Evolutionary conservation across 2,113 vertebrate genomes (phyloP), one percentile per base, ranked within the genome.

Genomic region (Acanthochromis polyacanthus): DNA sequence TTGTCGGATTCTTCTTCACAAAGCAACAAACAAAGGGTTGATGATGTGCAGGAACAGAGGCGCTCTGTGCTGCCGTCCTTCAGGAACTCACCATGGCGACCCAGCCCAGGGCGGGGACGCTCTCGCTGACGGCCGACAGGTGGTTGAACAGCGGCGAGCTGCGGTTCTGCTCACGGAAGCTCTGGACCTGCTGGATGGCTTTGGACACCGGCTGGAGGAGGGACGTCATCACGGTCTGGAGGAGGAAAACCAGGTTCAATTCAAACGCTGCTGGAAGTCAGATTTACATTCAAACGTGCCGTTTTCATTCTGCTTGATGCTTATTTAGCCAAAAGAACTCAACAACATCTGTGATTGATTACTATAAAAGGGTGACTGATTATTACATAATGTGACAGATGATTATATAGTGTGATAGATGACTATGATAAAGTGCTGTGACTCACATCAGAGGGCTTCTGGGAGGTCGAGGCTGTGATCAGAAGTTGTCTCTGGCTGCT

Each of bases 51-150:
- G 32, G 17, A 82, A 92, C 88, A 91, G 75, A 66, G 78, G n/a
- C 12, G 48, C 72, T 87, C 73, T 90, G 88, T 25, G 9, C n/a
- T 28, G 52, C n/a, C n/a, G n/a, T n/a, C n/a, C n/a, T n/a, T n/a
- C n/a, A 64, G 50, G 73, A 30, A 10, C 96, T 97, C 81, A 99
- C 98, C 95, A 98, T 91, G 75, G 97, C 96, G n/a, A 99, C 92
- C 98, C 98, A 99, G 77, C 96, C 97, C 9, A 99, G 92, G 52
- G 96, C 98, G 3, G 97, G 96, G 79, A 98, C 96, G 56, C 97
- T 99, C 93, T 99, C 98, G 0, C 97, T 97, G 85, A 99, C 94
- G 9, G 97, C 96, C 0, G 98, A 99, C 12, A 99, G 92, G 82
- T 99, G 98, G 86, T 98, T 99, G 92, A 99, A 99, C 2, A 95